Conservation (phyloP, 2,797 vertebrate genomes). For the Sebastes taczanowskii region DNA sequence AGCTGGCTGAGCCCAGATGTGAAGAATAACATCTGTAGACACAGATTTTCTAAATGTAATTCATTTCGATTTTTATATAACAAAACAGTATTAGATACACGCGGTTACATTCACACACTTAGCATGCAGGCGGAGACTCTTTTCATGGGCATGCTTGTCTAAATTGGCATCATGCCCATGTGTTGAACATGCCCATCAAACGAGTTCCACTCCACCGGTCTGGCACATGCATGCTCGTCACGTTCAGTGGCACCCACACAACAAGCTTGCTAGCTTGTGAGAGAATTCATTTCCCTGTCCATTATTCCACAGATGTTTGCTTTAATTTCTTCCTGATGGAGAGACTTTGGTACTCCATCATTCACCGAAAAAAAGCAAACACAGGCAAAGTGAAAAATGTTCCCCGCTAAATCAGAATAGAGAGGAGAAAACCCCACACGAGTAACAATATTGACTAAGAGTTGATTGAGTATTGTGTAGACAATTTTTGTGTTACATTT, state of each 20-base stretch:
- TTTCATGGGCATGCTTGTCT: constrained; percentile 76
- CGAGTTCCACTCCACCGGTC: constrained; percentile 73
- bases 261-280: constrained; percentile 58
- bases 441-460: constrained; percentile 12
- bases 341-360: constrained; percentile 69
- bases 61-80: neutral
- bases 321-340: constrained; percentile 79
- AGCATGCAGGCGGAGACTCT: constrained; percentile 52
- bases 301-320: constrained; percentile 83
- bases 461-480: neutral
- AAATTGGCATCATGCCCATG: constrained; percentile 82
- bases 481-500: neutral
- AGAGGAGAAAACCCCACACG: neutral
- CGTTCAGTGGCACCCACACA: constrained; percentile 74
- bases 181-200: constrained; percentile 82
- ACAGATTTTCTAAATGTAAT: neutral
- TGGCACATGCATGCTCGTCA: constrained; percentile 79
- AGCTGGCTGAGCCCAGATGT: neutral
- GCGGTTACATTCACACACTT: constrained; percentile 35
- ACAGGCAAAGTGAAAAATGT: constrained; percentile 44
- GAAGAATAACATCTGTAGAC: neutral
- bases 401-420: constrained; percentile 45
- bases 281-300: constrained; percentile 78
- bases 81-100: neutral
- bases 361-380: constrained; percentile 60